Evolutionary conservation across 1,140 invertebrate genomes (phyloP), one percentile per base, ranked within the genome.

Genomic region (Drosophila fuyamai): DNA sequence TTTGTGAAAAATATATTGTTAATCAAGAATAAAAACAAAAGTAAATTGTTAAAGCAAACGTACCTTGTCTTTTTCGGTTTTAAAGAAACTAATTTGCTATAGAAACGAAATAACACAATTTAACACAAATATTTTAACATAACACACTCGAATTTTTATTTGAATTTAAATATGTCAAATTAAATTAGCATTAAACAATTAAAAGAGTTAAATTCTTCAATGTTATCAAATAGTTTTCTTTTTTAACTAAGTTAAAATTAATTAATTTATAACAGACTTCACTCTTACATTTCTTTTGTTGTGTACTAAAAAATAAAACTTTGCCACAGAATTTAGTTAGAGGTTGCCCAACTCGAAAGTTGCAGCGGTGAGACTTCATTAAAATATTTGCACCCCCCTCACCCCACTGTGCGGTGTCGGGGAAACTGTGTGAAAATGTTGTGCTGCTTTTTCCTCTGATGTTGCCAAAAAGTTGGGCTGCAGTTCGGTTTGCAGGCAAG

Each of bases 381-480:
- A 71, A 63, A 70, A 54, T 75, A 55, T 70, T 54, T 50, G 14
- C 16, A 12, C 35, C 66, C 65, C 5, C 5, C 4, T 63, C 14
- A 40, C n/a, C 27, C 67, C 76, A 79, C 55, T 63, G 76, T 79
- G 60, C 54, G 48, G 59, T 46, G 27, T 44, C 40, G 27, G 27
- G 48, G 47, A 65, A 76, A 63, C 38, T 81, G 60, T 65, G 59
- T 43, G 56, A 61, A 76, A 81, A 61, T 48, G 29, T 27, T 75
- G 54, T 76, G 66, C 13, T 76, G 41, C 23, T 57, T 14, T 36
- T 65, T 65, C 35, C 47, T 63, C 46, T 58, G 41, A 54, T 72
- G 66, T 36, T 60, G 63, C 55, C 46, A 14, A 50, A 76, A 79
- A 83, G 84, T 83, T 86, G 44, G 61, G 58, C 59, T 81, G 82